phyloP scores from a whole-genome alignment of 2,888 invertebrate genomes.

The Seira musarum region DNA sequence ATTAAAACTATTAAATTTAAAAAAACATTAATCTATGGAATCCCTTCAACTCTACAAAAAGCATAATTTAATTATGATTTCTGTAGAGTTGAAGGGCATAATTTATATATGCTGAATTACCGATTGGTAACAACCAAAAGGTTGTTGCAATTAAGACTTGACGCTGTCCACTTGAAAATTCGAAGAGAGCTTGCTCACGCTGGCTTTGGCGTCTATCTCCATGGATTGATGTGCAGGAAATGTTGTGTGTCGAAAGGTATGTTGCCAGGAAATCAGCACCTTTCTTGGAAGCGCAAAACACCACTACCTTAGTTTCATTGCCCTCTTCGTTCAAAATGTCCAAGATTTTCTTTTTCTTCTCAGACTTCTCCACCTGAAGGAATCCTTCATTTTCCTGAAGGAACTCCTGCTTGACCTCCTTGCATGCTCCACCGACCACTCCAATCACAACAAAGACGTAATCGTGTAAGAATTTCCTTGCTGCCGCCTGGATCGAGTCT shows the following conservation, averaged over 20 bases:
- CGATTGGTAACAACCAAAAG: neutral
- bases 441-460: constrained; percentile 94
- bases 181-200: constrained; percentile 81
- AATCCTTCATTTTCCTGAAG: too few relatives aligned
- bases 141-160: constrained; percentile 94
- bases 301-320: constrained; percentile 75
- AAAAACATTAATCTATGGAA: too few relatives aligned
- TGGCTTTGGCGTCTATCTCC: constrained; percentile 82
- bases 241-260: constrained; percentile 83
- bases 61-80: neutral
- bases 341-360: constrained; percentile 83
- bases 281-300: constrained; percentile 91
- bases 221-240: constrained; percentile 82
- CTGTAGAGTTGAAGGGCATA: neutral
- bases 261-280: constrained; percentile 93
- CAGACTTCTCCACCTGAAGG: constrained; percentile 80
- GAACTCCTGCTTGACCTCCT: constrained; percentile 89
- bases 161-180: constrained; percentile 85
- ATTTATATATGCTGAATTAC: too few relatives aligned
- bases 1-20: neutral
- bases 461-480: constrained; percentile 80
- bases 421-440: constrained; percentile 92
- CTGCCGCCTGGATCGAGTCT: constrained; percentile 82
- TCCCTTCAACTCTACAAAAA: constrained; percentile 4
- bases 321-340: constrained; percentile 78